Evolutionary conservation across 2,797 vertebrate species (phyloP).

Genomic region (Gastrophryne carolinensis): DNA sequence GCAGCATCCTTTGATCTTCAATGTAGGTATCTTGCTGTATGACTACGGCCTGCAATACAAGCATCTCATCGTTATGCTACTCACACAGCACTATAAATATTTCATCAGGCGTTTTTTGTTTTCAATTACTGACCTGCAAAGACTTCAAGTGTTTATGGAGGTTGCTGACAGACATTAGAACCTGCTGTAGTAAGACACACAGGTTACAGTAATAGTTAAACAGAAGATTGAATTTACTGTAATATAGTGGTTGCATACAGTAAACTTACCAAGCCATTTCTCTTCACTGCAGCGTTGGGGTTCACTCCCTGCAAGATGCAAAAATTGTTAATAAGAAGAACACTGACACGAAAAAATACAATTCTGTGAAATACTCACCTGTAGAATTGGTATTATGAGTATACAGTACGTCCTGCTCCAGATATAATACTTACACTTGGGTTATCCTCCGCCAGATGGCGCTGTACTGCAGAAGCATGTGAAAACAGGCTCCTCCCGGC

Average conservation of each 20-base stretch:
- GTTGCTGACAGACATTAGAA: slow-evolving; percentile 82
- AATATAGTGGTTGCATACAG: too few species aligned
- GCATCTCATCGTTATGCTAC: not conserved
- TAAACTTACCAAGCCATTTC: slow-evolving; percentile 95
- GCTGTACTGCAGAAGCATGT: too few species aligned
- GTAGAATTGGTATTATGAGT: too few species aligned
- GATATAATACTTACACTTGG: too few species aligned
- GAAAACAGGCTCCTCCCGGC: too few species aligned
- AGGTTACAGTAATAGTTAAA: too few species aligned
- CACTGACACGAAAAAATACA: too few species aligned
- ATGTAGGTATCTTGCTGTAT: slow-evolving; percentile 94
- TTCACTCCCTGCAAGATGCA: slow-evolving; percentile 81
- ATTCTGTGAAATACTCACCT: too few species aligned
- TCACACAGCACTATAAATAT: not conserved
- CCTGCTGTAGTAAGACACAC: slow-evolving; percentile 77
- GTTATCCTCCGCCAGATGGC: too few species aligned
- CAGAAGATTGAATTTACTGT: too few species aligned
- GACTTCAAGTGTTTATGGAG: slow-evolving; percentile 85
- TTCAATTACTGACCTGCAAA: slow-evolving; percentile 78
- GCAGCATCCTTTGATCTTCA: slow-evolving; percentile 88
- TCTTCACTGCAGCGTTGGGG: slow-evolving; percentile 86
- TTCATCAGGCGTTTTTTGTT: not conserved
- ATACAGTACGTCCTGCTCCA: too few species aligned
- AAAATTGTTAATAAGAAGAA: not conserved
- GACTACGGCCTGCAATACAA: slow-evolving; percentile 78